Evolutionary conservation across 2,888 invertebrate species (phyloP), one percentile per base, ranked within the genome.

Genomic region (Thalpophila matura): DNA sequence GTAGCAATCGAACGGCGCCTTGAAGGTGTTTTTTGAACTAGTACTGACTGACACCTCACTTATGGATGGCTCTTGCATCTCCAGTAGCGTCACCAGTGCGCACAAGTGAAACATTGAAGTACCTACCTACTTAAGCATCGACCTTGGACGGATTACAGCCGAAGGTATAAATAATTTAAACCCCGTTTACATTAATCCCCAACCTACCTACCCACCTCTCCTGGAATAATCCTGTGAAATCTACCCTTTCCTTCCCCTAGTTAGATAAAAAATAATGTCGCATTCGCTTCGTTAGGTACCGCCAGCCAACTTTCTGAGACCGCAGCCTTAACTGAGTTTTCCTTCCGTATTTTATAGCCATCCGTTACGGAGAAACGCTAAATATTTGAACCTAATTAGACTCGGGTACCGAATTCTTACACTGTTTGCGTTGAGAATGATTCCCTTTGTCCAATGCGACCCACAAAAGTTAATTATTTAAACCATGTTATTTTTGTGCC

Each of bases 301-400:
- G 37, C 20, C 35, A 38, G n/a, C 37, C n/a, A 58, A 71, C 65
- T 64, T 73, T 58, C 31, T 50, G 35, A 73, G 42, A 58, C 71
- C 68, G 42, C 67, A 58, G 18, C 31, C 49, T 45, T 51, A 55
- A 45, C 56, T 27, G 38, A 47, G 24, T 65, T 67, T 64, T 55
- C 57, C 50, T 59, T 47, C 46, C 40, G 33, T 50, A 51, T 71
- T 75, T 73, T 71, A 61, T 55, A 61, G 57, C 62, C 38, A 42
- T 37, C 38, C 40, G 49, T 49, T 62, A 50, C 40, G 38, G 50
- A 49, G 40, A 51, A 35, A 58, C 37, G 53, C 12, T 64, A 69
- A 77, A 71, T 63, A 69, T 73, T 77, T 73, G 62, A 49, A 73
- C 59, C 51, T 76, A 76, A 79, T 79, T 75, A 79, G 50, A 59